phyloP scores from a whole-genome alignment of 2,113 vertebrate species.

The Corythoichthys haematopterus region DNA sequence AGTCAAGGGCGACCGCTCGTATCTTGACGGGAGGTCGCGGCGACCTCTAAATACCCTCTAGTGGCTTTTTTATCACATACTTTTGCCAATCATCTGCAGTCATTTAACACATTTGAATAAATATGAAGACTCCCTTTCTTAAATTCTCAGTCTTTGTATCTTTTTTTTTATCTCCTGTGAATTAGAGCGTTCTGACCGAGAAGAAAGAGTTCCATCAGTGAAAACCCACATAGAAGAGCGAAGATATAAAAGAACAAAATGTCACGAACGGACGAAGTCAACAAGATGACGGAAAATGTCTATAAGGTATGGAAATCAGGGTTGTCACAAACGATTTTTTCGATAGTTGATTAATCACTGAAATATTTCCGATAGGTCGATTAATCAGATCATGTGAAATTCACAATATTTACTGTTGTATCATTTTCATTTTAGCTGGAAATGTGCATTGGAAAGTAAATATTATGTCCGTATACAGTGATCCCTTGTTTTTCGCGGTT shows the following conservation, averaged over 20 bases:
- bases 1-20: conserved; percentile 13
- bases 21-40: conserved; percentile 6
- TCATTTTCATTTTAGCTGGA: too few species aligned
- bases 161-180: conserved; percentile 18
- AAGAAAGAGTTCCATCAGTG: not conserved
- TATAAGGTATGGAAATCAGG: conserved; percentile 69
- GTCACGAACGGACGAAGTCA: conserved; percentile 82
- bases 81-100: not conserved
- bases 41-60: conserved; percentile 11
- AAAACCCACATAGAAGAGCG: not conserved
- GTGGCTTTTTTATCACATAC: conserved; percentile 2
- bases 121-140: not conserved
- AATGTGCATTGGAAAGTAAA: too few species aligned
- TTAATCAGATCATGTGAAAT: too few species aligned
- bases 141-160: not conserved
- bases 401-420: too few species aligned
- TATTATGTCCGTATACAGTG: too few species aligned
- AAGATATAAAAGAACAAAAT: conserved; percentile 49
- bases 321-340: too few species aligned
- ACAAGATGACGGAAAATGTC: conserved; percentile 84
- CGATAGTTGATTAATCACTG: not conserved
- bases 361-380: too few species aligned
- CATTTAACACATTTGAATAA: not conserved
- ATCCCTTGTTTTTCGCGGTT: too few species aligned
- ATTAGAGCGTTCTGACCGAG: conserved; percentile 20